Conservation (phyloP, 2,797 vertebrate genomes). For the Lates japonicus region DNA sequence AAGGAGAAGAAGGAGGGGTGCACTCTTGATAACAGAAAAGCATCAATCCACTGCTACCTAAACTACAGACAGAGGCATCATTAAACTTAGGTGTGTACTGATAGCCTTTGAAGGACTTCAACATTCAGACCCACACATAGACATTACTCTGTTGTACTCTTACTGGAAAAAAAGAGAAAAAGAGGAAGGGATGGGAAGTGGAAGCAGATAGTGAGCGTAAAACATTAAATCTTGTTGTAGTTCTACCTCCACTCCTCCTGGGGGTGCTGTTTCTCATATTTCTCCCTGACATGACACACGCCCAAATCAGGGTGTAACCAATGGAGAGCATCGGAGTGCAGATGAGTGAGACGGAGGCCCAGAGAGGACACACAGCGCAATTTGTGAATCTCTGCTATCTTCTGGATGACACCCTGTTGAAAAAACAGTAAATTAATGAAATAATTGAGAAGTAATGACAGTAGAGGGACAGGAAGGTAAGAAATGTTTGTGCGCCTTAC, state of each 20-base stretch:
- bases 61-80: background rate
- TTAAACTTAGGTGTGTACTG: background rate
- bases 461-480: background rate
- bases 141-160: background rate
- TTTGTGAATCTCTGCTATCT: slow-evolving; percentile 97
- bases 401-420: slow-evolving; percentile 97
- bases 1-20: background rate
- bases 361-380: slow-evolving; percentile 95
- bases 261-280: slow-evolving; percentile 94
- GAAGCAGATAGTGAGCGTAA: background rate
- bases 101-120: background rate
- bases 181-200: background rate
- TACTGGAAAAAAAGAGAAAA: background rate
- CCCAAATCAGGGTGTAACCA: slow-evolving; percentile 99
- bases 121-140: background rate
- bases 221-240: slow-evolving; percentile 8
- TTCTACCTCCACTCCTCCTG: slow-evolving; percentile 98
- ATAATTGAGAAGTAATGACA: background rate
- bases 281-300: slow-evolving; percentile 95
- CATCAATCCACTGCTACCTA: background rate
- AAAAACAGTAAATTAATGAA: slow-evolving; percentile 22
- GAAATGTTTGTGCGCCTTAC: slow-evolving; percentile 79
- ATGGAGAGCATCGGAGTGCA: slow-evolving; percentile 94
- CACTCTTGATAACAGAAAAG: background rate
- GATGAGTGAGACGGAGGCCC: slow-evolving; percentile 95